Evolutionary conservation across 2,888 invertebrate genomes (phyloP), one percentile per base, ranked within the genome.

Genomic region (Drosophila pseudotalamancana): DNA sequence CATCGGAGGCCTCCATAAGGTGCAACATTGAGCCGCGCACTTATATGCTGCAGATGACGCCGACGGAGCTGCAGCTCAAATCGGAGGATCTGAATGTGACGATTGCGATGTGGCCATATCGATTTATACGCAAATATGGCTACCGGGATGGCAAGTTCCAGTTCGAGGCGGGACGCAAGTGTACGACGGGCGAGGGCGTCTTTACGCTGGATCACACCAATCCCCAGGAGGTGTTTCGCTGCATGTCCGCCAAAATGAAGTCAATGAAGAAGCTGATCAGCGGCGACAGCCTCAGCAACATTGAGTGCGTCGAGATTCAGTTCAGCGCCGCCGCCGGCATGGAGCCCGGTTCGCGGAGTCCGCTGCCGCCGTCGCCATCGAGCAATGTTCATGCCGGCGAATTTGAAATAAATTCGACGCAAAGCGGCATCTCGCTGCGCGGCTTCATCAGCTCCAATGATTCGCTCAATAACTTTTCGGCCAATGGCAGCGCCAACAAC

Each of bases 151-250:
- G 96, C 35, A 96, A 95, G 90, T 97, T 97, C 88, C 96, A 96
- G 29, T 97, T 97, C 90, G 97, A 97, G 92, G 97, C 97, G 16
- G 97, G 97, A 0, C 93, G 97, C 60, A 97, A 96, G 91, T 97
- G 97, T 91, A 95, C 95, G 74, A 96, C 96, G 1, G 97, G 97
- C 0, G 97, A 97, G 91, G 97, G 97, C 1, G 94, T 94, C 4
- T 97, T 97, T 83, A 95, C 94, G 57, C 91, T 97, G 62, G 96
- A 96, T 88, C 96, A 97, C 89, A 94, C 94, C 35, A 96, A 96
- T 89, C 96, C 96, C 69, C 95, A 96, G 75, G 96, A 96, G 90
- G 96, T 97, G 72, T 97, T 94, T 72, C 94, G 96, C 69, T 96
- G 96, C 87, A 93, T 97, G 77, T 95, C 95, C 8, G 93, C 95